Percentiles rank a stretch among this genome's conserved stretches.
Evolutionary conservation across 1,140 invertebrate species (phyloP).

Genomic region (Zaprionus gabonicus): DNA sequence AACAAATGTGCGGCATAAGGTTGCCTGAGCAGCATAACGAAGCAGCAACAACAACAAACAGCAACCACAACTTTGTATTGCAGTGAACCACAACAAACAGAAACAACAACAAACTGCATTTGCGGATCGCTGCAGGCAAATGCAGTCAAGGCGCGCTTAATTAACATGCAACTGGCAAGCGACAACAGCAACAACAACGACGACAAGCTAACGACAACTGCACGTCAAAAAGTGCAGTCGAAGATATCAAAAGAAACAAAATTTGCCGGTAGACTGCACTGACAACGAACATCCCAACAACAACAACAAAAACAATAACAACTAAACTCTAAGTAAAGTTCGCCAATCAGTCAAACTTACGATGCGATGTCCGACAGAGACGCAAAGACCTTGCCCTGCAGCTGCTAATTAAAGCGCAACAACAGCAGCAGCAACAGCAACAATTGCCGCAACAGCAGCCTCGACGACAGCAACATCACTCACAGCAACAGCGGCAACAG

Average conservation of each 20-base stretch:
- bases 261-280: constrained; percentile 41
- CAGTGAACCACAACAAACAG: constrained; percentile 43
- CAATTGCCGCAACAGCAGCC: constrained; percentile 8
- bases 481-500: constrained; percentile 28
- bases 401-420: constrained; percentile 69
- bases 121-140: constrained; percentile 43
- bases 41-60: constrained; percentile 33
- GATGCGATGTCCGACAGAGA: constrained; percentile 49
- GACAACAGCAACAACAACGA: constrained; percentile 46
- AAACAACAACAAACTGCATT: constrained; percentile 5
- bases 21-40: constrained; percentile 68
- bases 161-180: constrained; percentile 78
- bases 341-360: constrained; percentile 64
- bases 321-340: constrained; percentile 32
- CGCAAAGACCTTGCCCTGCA: constrained; percentile 59
- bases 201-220: constrained; percentile 57
- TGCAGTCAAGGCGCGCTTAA: constrained; percentile 78
- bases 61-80: constrained; percentile 41
- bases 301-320: constrained; percentile 27
- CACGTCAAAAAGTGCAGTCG: constrained; percentile 57
- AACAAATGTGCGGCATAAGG: constrained; percentile 70
- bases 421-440: constrained; percentile 20
- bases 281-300: constrained; percentile 25
- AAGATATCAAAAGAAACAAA: constrained; percentile 54
- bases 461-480: constrained; percentile 17